These are phyloP conservation scores for Coracias cyanogaster DNA, from an alignment of 2,797 vertebrate genomes.

Conservation along the genomic window DNA sequence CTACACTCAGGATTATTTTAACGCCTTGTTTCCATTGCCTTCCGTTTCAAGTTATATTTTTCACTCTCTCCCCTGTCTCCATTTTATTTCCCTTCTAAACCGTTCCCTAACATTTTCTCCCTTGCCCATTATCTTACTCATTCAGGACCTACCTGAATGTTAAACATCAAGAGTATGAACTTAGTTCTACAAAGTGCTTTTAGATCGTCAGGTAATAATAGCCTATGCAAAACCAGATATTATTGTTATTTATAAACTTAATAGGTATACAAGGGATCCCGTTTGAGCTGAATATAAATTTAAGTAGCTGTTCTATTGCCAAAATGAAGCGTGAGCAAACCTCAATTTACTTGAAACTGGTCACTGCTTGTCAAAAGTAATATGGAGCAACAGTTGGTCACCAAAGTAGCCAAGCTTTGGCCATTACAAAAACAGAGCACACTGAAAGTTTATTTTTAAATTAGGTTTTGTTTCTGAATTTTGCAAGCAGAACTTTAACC, in stretches of 20 bases:
- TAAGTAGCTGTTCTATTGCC: neutral
- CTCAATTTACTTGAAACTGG: neutral
- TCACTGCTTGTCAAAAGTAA: neutral
- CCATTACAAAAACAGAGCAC: neutral
- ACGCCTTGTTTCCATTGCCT: neutral
- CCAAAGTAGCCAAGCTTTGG: neutral
- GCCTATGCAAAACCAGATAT: neutral
- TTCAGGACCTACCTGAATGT: neutral
- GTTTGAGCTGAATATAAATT: neutral
- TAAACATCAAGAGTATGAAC: neutral
- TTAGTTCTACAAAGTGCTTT: neutral
- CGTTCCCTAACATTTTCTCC: neutral
- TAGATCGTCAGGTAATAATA: neutral
- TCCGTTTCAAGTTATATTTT: neutral
- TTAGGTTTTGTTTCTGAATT: neutral
- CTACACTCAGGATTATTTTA: neutral
- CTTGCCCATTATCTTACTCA: neutral
- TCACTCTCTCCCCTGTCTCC: neutral
- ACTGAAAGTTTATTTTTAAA: neutral
- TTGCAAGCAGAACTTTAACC: neutral
- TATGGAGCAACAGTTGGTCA: neutral
- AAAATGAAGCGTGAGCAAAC: neutral
- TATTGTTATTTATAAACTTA: neutral
- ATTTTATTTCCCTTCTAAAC: neutral
- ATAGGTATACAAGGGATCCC: neutral